phyloP scores from a whole-genome alignment of 2,113 vertebrate genomes.

The Perccottus glenii region DNA sequence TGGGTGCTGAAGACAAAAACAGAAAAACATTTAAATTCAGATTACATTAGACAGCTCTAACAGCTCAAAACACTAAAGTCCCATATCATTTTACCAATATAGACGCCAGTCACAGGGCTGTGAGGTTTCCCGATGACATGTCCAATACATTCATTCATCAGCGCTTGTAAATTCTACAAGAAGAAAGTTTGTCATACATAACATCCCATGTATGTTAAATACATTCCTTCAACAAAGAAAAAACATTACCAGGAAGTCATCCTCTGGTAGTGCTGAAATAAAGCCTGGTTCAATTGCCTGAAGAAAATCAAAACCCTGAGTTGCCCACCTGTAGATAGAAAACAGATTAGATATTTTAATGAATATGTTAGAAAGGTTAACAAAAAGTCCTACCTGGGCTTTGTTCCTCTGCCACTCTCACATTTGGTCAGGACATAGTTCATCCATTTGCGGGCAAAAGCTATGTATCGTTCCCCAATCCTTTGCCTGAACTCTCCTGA shows the following conservation, averaged over 20 bases:
- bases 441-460: conserved; percentile 98
- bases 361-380: neutral
- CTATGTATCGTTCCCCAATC: conserved; percentile 96
- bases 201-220: neutral
- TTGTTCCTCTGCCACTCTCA: conserved; percentile 95
- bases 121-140: conserved; percentile 99
- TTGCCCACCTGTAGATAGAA: conserved; percentile 88
- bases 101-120: conserved; percentile 95
- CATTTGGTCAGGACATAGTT: conserved; percentile 97
- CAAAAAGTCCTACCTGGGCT: conserved; percentile 86
- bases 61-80: neutral
- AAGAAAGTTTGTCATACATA: conserved; percentile 6
- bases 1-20: conserved; percentile 81
- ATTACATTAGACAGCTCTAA: neutral
- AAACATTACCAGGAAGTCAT: conserved; percentile 93
- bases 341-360: neutral
- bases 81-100: conserved; percentile 85
- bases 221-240: neutral
- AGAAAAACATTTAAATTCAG: conserved; percentile 2
- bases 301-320: conserved; percentile 98
- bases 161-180: conserved; percentile 90
- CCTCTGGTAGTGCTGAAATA: conserved; percentile 96
- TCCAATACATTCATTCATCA: conserved; percentile 99
- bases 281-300: conserved; percentile 97
- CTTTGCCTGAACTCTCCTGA: conserved; percentile 96